phyloP scores from a whole-genome alignment of 2,888 invertebrate genomes.

The Leucophenga montana region DNA sequence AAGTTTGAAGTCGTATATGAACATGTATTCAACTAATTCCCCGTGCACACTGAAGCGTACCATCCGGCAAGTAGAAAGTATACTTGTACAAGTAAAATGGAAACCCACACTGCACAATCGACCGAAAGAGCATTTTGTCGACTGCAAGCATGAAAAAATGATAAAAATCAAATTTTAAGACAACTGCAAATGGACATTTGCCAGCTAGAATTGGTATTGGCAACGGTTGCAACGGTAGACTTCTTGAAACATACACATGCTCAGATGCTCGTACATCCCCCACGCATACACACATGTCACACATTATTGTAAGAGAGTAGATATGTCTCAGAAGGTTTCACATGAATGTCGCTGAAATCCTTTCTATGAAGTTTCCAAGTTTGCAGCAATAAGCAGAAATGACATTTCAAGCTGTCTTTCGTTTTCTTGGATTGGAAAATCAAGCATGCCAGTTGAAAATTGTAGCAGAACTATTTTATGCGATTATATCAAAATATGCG shows the following conservation, averaged over 20 bases:
- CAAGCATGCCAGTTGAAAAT: too few species aligned
- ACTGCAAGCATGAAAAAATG: slow-evolving; percentile 9
- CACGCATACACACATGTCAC: neutral
- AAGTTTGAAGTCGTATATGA: slow-evolving; percentile 5
- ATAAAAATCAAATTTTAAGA: slow-evolving; percentile 33
- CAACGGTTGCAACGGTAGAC: neutral
- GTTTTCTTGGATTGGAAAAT: too few species aligned
- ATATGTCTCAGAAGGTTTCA: too few species aligned
- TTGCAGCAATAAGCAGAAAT: slow-evolving; percentile 22
- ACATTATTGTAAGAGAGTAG: too few species aligned
- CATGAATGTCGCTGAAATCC: slow-evolving; percentile 4
- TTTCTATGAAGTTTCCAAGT: slow-evolving; percentile 7
- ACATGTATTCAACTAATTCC: slow-evolving; percentile 23
- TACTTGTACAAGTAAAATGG: neutral
- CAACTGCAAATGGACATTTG: slow-evolving; percentile 32
- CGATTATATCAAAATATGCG: too few species aligned
- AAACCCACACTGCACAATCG: too few species aligned
- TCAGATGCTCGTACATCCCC: neutral
- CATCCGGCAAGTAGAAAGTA: neutral
- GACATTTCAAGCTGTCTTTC: slow-evolving; percentile 4
- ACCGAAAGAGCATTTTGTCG: neutral
- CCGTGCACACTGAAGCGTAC: slow-evolving; percentile 8
- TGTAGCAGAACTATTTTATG: too few species aligned
- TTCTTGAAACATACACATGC: neutral
- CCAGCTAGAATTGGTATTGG: slow-evolving; percentile 22